Percentiles rank a stretch among this genome's conserved stretches.
Conservation (phyloP, 2,888 invertebrate species). For the Scaptomyza cyrtandrae region DNA sequence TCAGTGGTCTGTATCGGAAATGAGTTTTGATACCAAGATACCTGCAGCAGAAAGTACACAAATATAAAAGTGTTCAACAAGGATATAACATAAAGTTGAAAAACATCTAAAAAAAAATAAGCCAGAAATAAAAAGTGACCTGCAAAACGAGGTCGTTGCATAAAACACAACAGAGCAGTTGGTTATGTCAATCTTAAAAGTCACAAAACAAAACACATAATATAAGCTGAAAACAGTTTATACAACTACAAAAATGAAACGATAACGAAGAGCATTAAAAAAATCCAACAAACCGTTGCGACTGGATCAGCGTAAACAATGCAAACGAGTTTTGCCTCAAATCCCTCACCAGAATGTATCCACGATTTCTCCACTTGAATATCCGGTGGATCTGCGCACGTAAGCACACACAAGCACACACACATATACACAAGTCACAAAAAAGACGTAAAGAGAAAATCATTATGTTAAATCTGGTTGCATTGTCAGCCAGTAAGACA, state of each 20-base stretch:
- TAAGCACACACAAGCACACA: constrained; percentile 19
- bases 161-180: constrained; percentile 29
- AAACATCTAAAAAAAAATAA: constrained; percentile 10
- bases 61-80: constrained; percentile 8
- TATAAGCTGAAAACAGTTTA: constrained; percentile 15
- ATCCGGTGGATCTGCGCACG: constrained; percentile 87
- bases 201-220: constrained; percentile 11
- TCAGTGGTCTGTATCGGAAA: constrained; percentile 89
- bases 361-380: constrained; percentile 89
- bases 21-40: constrained; percentile 90
- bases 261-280: constrained; percentile 55
- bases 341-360: constrained; percentile 90
- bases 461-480: constrained; percentile 37
- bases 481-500: constrained; percentile 20
- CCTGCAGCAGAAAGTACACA: constrained; percentile 84
- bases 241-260: constrained; percentile 40
- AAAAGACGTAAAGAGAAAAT: constrained; percentile 11
- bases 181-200: constrained; percentile 62
- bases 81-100: constrained; percentile 28
- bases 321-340: constrained; percentile 88
- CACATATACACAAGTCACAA: constrained; percentile 8
- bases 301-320: constrained; percentile 89
- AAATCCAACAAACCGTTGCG: constrained; percentile 86
- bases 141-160: constrained; percentile 60
- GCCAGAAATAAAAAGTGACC: constrained; percentile 53